A percentile compares a stretch with the other conserved stretches of the same genome.
Evolutionary conservation across 2,113 vertebrate genomes (phyloP).

Genomic region (Apodemus sylvaticus): DNA sequence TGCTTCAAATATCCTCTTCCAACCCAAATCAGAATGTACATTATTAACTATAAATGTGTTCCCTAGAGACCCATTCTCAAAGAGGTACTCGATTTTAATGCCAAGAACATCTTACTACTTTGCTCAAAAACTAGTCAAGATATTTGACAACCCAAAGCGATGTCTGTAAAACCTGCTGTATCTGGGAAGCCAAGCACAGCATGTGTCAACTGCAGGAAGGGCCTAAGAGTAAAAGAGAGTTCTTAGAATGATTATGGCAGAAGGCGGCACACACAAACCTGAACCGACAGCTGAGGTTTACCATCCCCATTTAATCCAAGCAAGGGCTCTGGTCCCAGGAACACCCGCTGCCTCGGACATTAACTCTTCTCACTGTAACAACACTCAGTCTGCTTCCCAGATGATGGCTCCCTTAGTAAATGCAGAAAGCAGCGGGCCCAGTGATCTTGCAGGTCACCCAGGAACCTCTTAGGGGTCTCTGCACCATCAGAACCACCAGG

Average conservation of each 20-base stretch:
- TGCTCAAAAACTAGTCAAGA: conserved; percentile 27
- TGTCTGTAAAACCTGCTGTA: neutral
- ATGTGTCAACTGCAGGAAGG: neutral
- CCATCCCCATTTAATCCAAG: neutral
- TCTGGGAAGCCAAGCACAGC: neutral
- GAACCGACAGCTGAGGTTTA: neutral
- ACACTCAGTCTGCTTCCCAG: neutral
- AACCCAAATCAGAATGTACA: neutral
- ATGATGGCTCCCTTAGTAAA: neutral
- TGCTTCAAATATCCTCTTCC: neutral
- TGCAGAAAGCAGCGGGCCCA: neutral
- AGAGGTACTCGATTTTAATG: neutral
- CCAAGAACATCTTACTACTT: conserved; percentile 23
- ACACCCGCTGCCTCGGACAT: neutral
- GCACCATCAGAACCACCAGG: neutral
- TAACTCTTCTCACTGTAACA: neutral
- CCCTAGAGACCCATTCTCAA: conserved; percentile 28
- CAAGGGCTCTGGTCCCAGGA: neutral
- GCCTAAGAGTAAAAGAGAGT: neutral
- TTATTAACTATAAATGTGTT: conserved; percentile 12
- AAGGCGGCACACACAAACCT: neutral
- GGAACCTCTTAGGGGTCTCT: neutral
- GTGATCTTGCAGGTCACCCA: neutral
- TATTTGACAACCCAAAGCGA: neutral
- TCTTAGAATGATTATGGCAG: neutral